Conservation (phyloP, 2,113 vertebrate species). For the cattle (Bos taurus) region DNA sequence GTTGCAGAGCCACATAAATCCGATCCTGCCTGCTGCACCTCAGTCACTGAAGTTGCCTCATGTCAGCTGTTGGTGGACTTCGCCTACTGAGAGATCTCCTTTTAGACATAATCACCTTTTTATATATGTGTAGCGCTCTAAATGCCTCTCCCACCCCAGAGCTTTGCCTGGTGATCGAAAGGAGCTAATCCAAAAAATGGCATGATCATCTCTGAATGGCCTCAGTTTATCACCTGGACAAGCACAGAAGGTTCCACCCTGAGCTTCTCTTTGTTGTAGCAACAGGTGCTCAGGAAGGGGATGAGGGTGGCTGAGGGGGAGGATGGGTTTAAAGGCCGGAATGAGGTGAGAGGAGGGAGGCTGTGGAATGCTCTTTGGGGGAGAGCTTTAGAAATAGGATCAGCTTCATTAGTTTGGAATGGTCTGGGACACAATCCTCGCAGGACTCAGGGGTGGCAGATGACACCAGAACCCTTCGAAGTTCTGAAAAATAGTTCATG, state of each 20-base stretch:
- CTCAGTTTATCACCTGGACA: conserved; percentile 64
- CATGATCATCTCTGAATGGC: conserved; percentile 57
- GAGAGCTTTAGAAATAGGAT: conserved; percentile 27
- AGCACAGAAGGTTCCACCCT: conserved; percentile 38
- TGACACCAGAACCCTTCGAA: not conserved
- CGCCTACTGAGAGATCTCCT: conserved; percentile 49
- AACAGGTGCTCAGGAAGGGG: conserved; percentile 66
- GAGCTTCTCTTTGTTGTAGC: conserved; percentile 62
- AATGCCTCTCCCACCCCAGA: conserved; percentile 39
- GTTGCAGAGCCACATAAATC: conserved; percentile 20
- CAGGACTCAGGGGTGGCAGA: not conserved
- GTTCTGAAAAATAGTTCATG: not conserved
- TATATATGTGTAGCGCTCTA: conserved; percentile 38
- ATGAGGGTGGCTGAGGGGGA: not conserved
- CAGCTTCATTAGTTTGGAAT: not conserved
- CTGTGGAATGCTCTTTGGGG: conserved; percentile 25
- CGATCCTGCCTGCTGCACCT: not conserved
- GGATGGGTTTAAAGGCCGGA: conserved; percentile 28
- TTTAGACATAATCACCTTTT: conserved; percentile 66
- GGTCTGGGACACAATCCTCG: not conserved
- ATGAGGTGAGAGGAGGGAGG: not conserved
- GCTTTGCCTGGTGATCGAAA: conserved; percentile 58
- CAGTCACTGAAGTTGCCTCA: not conserved
- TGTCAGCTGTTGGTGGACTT: conserved; percentile 25
- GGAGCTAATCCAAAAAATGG: conserved; percentile 56